Percentiles rank a stretch among this genome's conserved stretches.
These are phyloP conservation scores for Sinosuthora webbiana DNA, from an alignment of 2,113 vertebrate genomes.

Conservation along the genomic window DNA sequence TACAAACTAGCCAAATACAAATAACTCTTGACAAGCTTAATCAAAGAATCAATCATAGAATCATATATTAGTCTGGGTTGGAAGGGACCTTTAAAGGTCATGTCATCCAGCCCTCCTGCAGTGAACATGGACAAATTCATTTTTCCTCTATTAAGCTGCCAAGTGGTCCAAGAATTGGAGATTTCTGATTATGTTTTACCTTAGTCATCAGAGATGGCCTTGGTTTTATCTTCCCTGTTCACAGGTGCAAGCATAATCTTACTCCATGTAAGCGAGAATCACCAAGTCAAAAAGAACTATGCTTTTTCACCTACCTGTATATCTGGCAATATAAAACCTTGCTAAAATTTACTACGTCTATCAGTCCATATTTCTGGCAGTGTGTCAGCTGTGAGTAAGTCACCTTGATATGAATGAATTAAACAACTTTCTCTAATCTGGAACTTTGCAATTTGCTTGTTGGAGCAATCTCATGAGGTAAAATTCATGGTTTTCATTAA, in stretches of 20 bases:
- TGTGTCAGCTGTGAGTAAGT: background rate
- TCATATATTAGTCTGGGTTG: background rate
- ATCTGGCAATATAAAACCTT: background rate
- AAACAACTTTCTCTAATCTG: background rate
- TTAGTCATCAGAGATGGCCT: background rate
- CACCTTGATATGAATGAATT: slow-evolving; percentile 4
- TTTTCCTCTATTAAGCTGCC: background rate
- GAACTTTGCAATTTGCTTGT: background rate
- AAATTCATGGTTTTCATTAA: background rate
- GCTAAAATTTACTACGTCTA: slow-evolving; percentile 14
- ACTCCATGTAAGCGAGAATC: background rate
- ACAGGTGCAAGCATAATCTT: background rate
- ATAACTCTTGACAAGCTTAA: background rate
- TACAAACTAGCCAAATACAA: background rate
- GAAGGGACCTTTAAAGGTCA: background rate
- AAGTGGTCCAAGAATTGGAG: background rate
- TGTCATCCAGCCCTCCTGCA: background rate
- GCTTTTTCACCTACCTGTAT: background rate
- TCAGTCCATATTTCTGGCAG: background rate
- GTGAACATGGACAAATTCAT: background rate
- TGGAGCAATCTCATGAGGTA: background rate
- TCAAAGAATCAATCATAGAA: background rate
- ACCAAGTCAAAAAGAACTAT: slow-evolving; percentile 9
- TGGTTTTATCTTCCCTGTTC: background rate
- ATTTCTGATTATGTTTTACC: background rate